These are phyloP conservation scores for Phorcus lineatus DNA, from an alignment of 2,888 invertebrate species.

Conservation along the genomic window DNA sequence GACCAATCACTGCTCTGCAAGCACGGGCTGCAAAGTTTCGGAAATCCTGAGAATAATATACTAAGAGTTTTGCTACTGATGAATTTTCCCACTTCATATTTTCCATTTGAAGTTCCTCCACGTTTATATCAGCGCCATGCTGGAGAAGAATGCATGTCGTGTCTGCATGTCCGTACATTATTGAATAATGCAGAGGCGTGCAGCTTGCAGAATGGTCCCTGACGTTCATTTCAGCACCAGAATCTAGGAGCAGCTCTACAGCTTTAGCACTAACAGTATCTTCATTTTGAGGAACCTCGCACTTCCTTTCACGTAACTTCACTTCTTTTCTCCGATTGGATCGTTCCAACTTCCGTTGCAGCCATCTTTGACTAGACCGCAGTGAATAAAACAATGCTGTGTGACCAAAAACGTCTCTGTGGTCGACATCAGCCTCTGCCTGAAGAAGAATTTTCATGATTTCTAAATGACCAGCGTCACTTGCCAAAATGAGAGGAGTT, in stretches of 20 bases:
- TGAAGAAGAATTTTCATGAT: not conserved
- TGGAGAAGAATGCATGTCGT: slow-evolving; percentile 3
- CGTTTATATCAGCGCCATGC: not conserved
- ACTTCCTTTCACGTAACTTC: not conserved
- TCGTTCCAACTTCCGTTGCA: not conserved
- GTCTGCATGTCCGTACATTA: slow-evolving; percentile 9
- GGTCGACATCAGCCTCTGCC: not conserved
- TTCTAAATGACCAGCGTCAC: not conserved
- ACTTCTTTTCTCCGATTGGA: not conserved
- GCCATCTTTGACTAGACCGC: not conserved
- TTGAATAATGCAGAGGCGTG: slow-evolving; percentile 3
- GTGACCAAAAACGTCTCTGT: not conserved
- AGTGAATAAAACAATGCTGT: slow-evolving; percentile 14
- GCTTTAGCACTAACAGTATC: not conserved
- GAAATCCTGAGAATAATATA: slow-evolving; percentile 3
- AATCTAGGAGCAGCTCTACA: not conserved
- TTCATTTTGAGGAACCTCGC: not conserved
- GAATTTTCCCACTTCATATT: slow-evolving; percentile 2
- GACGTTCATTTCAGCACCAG: slow-evolving; percentile 11
- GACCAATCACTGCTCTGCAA: too few species aligned
- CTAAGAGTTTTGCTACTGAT: not conserved
- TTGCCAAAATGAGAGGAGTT: not conserved
- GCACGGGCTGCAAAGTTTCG: not conserved
- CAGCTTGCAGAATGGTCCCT: not conserved
- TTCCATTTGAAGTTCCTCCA: not conserved